Percentiles rank a stretch among this genome's conserved stretches.
These are phyloP conservation scores for Heliconius himera DNA, from an alignment of 1,140 invertebrate species.

Conservation along the genomic window DNA sequence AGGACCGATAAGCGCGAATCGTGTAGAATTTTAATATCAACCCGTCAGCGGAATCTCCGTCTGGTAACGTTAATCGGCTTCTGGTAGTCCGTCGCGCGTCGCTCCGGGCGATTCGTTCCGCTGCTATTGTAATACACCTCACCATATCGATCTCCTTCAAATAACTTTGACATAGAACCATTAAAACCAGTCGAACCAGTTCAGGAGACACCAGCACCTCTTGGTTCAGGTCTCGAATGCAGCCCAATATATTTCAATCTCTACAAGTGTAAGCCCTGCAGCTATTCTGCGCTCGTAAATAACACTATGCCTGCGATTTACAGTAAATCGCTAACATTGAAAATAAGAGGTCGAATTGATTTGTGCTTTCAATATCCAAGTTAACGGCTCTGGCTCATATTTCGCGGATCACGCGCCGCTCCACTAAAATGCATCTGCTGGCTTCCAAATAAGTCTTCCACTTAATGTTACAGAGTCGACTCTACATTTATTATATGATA, in stretches of 20 bases:
- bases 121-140: neutral
- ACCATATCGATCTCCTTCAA: neutral
- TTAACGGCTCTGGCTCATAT: constrained; percentile 36
- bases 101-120: neutral
- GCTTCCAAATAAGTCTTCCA: constrained; percentile 26
- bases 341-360: constrained; percentile 40
- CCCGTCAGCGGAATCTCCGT: constrained; percentile 32
- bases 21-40: constrained; percentile 42
- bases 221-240: neutral
- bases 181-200: neutral
- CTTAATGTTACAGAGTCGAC: constrained; percentile 24
- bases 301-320: constrained; percentile 19
- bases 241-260: neutral
- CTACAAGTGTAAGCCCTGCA: neutral
- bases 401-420: constrained; percentile 50
- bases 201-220: neutral
- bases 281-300: constrained; percentile 8
- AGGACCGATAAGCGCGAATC: constrained; percentile 42
- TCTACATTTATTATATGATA: constrained; percentile 9
- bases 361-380: constrained; percentile 43
- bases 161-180: neutral
- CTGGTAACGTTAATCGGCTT: constrained; percentile 23
- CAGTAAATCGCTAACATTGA: constrained; percentile 23
- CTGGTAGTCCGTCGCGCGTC: neutral
- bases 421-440: constrained; percentile 57